phyloP scores from a whole-genome alignment of 1,140 invertebrate species.

The Camponotus floridanus region DNA sequence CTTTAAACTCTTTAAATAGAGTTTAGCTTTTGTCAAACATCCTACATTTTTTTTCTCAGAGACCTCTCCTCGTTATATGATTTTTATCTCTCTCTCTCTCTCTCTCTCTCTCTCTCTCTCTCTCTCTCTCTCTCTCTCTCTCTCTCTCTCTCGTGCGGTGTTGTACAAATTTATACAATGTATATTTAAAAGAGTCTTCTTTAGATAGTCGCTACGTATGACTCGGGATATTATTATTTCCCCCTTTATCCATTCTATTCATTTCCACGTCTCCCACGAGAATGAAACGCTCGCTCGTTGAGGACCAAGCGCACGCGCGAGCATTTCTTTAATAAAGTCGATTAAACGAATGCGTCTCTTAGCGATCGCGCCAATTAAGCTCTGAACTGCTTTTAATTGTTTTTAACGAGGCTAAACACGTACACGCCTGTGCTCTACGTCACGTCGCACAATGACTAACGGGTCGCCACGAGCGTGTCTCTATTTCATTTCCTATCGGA shows the following conservation, averaged over 20 bases:
- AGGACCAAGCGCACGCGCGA: background rate
- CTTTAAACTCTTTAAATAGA: slow-evolving; percentile 13
- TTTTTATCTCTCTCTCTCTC: background rate
- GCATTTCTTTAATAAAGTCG: slow-evolving; percentile 41
- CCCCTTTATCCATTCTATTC: too few species aligned
- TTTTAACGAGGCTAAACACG: slow-evolving; percentile 74
- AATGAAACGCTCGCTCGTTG: slow-evolving; percentile 42
- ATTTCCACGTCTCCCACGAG: slow-evolving; percentile 36
- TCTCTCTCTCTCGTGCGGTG: background rate
- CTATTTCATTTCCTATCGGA: slow-evolving; percentile 67
- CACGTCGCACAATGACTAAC: slow-evolving; percentile 77
- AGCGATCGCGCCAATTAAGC: slow-evolving; percentile 74
- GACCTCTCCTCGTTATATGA: background rate
- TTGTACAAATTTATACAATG: background rate
- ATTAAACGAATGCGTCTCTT: slow-evolving; percentile 35
- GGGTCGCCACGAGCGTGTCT: slow-evolving; percentile 63
- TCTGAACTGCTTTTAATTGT: slow-evolving; percentile 79
- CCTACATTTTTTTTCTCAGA: background rate
- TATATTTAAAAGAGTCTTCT: background rate
- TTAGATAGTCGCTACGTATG: background rate
- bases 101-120: too few species aligned
- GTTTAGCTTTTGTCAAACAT: background rate
- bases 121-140: too few species aligned
- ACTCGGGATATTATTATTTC: background rate
- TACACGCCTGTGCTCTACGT: slow-evolving; percentile 54